Conservation (phyloP, 2,113 vertebrate genomes). For the Varanus salvator region DNA sequence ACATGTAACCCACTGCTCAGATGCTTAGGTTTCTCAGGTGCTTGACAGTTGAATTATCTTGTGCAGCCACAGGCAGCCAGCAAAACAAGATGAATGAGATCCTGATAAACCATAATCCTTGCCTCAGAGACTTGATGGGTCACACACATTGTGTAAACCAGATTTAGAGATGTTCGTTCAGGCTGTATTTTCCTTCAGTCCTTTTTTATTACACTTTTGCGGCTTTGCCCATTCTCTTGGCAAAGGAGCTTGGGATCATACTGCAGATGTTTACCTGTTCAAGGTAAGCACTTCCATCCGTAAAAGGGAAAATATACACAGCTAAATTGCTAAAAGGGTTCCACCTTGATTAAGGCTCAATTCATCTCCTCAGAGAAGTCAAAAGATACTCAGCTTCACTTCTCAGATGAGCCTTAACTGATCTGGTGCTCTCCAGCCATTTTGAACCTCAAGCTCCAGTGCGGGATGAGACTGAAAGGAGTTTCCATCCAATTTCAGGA, state of each 20-base stretch:
- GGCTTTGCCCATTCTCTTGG: not conserved
- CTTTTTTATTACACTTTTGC: not conserved
- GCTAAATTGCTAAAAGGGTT: constrained; percentile 29
- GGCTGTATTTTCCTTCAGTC: not conserved
- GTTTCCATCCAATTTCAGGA: too few species aligned
- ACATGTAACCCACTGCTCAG: not conserved
- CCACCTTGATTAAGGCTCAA: not conserved
- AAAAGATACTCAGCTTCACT: not conserved
- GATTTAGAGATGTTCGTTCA: not conserved
- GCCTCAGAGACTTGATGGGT: not conserved
- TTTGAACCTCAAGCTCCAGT: too few species aligned
- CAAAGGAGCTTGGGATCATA: not conserved
- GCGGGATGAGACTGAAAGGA: too few species aligned
- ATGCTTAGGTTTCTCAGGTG: not conserved
- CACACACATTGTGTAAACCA: not conserved
- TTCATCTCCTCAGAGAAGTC: not conserved
- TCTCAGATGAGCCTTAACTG: not conserved
- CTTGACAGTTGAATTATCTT: not conserved
- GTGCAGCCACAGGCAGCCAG: not conserved
- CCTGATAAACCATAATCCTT: not conserved
- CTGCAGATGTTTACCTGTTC: not conserved
- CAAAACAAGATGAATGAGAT: not conserved
- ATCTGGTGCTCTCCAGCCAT: too few species aligned
- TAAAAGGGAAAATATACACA: not conserved
- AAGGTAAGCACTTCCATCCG: constrained; percentile 23